These are phyloP conservation scores for Myotis planiceps DNA, from an alignment of 2,797 vertebrate species.

Conservation along the genomic window DNA sequence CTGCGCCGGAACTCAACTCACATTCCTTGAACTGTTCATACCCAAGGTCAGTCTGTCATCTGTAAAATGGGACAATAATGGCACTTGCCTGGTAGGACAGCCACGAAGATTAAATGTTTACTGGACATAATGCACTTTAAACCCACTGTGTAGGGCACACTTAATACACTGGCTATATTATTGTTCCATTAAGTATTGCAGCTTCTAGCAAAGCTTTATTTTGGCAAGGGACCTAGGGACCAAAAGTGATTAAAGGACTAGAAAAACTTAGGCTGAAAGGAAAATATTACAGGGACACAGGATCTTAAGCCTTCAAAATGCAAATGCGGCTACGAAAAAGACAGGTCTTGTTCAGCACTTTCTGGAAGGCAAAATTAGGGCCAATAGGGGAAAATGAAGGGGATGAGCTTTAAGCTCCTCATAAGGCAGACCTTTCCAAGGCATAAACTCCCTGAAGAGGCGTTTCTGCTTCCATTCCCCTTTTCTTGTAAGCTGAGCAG, in stretches of 20 bases:
- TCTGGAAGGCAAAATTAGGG: constrained; percentile 29
- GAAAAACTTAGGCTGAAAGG: background rate
- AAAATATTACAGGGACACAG: background rate
- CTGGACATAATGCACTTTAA: rapidly evolving
- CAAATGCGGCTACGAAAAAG: background rate
- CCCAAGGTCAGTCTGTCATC: background rate
- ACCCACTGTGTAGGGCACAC: background rate
- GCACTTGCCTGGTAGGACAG: background rate
- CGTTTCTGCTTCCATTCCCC: background rate
- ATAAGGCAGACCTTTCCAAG: background rate
- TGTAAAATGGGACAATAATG: background rate
- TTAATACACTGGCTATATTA: background rate
- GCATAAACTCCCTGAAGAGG: background rate
- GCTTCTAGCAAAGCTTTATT: background rate
- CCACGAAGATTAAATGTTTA: background rate
- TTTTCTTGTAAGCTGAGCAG: background rate
- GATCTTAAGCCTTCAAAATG: constrained; percentile 43
- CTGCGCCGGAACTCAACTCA: background rate
- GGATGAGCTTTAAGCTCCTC: background rate
- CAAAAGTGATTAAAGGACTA: constrained; percentile 10
- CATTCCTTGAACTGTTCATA: background rate
- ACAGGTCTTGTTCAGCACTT: background rate
- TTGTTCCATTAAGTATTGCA: background rate
- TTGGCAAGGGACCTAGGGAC: background rate
- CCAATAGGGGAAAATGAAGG: background rate